These are phyloP conservation scores for Ectropis grisescens DNA, from an alignment of 1,140 invertebrate species.

Conservation along the genomic window DNA sequence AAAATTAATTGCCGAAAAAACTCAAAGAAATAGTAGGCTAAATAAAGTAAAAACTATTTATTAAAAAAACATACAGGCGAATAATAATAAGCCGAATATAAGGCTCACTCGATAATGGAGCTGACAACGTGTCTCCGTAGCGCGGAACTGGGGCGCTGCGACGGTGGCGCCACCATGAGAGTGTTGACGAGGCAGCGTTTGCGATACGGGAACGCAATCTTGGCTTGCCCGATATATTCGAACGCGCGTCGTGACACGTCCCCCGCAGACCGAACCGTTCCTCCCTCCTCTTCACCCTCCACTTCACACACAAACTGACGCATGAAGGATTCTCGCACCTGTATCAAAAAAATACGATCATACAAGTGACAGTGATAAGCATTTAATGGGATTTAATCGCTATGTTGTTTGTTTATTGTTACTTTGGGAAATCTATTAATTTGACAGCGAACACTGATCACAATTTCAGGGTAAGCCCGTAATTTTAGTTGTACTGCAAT, in stretches of 20 bases:
- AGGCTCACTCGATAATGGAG: constrained; percentile 48
- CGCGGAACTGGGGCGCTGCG: constrained; percentile 49
- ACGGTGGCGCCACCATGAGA: constrained; percentile 51
- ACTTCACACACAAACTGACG: constrained; percentile 94
- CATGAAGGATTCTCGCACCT: constrained; percentile 98
- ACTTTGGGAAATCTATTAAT: no score
- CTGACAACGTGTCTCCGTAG: constrained; percentile 49
- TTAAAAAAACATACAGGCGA: no score
- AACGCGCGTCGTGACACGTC: constrained; percentile 46
- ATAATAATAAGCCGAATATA: no score
- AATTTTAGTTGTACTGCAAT: no score
- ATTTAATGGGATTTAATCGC: no score
- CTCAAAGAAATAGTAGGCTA: no score
- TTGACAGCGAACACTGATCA: no score
- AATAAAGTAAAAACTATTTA: constrained; percentile 9
- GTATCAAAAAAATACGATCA: no score
- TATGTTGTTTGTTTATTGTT: no score
- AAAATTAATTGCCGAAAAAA: no score
- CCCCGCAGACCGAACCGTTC: constrained; percentile 9
- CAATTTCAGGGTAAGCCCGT: no score
- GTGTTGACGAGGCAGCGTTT: constrained; percentile 56
- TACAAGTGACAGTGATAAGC: no score
- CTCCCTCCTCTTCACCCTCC: constrained; percentile 79
- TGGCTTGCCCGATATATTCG: constrained; percentile 49
- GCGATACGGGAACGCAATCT: constrained; percentile 55